Conservation (phyloP, 2,113 vertebrate species). For the Coptodon bakossiorum region DNA sequence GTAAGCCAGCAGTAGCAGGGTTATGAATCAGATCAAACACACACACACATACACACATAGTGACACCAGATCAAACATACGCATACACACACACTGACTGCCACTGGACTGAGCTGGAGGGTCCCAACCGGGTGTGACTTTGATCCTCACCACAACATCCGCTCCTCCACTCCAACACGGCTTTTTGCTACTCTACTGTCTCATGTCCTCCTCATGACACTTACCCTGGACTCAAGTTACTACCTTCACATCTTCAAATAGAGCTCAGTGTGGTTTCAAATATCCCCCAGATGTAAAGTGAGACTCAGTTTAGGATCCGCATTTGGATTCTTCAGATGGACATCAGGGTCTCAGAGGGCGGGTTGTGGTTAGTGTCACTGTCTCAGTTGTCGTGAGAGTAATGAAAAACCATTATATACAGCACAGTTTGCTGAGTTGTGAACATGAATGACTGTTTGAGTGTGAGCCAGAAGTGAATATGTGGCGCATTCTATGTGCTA, state of each 20-base stretch:
- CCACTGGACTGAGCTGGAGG: conserved; percentile 24
- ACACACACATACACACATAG: conserved; percentile 13
- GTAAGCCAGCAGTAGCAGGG: conserved; percentile 36
- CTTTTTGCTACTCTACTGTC: conserved; percentile 19
- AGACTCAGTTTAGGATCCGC: conserved; percentile 27
- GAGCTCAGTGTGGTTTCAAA: conserved; percentile 33
- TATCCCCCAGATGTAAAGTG: conserved; percentile 27
- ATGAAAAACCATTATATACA: not conserved
- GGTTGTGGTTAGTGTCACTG: conserved; percentile 31
- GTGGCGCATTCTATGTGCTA: not conserved
- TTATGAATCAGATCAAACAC: conserved; percentile 51
- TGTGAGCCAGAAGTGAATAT: not conserved
- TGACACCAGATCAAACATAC: conserved; percentile 40
- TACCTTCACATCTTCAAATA: conserved; percentile 41
- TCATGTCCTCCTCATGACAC: conserved; percentile 22
- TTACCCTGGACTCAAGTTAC: conserved; percentile 36
- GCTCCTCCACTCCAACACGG: conserved; percentile 8
- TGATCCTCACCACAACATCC: conserved; percentile 59
- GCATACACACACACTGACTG: not conserved
- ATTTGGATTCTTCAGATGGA: conserved; percentile 26
- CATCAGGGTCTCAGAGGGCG: not conserved
- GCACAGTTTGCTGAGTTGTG: not conserved
- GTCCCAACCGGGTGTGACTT: conserved; percentile 36
- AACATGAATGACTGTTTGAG: not conserved
- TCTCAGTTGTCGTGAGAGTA: not conserved